Evolutionary conservation across 1,140 invertebrate genomes (phyloP).

Genomic region (Scaptomyza hsui): DNA sequence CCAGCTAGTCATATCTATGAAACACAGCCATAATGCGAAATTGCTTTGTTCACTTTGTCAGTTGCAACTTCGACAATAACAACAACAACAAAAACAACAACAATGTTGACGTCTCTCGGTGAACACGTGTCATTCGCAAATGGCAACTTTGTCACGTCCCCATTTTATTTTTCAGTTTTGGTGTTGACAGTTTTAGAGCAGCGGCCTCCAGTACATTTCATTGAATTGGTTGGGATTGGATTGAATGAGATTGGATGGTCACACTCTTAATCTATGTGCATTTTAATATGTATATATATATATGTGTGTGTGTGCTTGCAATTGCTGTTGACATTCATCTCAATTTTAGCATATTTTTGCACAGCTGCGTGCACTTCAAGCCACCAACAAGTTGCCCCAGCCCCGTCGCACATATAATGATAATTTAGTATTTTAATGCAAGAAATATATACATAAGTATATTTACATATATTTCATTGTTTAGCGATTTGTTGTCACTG

Average conservation of each 20-base stretch:
- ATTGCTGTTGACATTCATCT: slow-evolving; percentile 71
- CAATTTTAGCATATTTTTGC: slow-evolving; percentile 70
- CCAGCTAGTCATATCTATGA: slow-evolving; percentile 28
- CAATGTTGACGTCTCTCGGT: slow-evolving; percentile 22
- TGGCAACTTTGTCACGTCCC: slow-evolving; percentile 75
- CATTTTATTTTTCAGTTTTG: slow-evolving; percentile 35
- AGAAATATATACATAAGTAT: background rate
- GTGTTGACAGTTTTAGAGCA: slow-evolving; percentile 58
- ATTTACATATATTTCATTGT: slow-evolving; percentile 13
- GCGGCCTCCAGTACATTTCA: slow-evolving; percentile 34
- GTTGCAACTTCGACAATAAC: slow-evolving; percentile 17
- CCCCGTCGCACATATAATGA: slow-evolving; percentile 7
- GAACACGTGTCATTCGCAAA: slow-evolving; percentile 73
- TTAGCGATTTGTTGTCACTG: background rate
- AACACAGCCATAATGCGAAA: slow-evolving; percentile 14
- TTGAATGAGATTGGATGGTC: slow-evolving; percentile 20
- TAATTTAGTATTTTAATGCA: slow-evolving; percentile 12
- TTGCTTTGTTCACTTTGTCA: slow-evolving; percentile 41
- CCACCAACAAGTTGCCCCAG: slow-evolving; percentile 1
- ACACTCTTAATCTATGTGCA: slow-evolving; percentile 9
- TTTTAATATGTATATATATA: slow-evolving; percentile 2
- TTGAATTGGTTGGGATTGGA: slow-evolving; percentile 24
- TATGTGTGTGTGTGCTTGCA: background rate
- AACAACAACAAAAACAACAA: background rate
- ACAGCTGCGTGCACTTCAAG: slow-evolving; percentile 62